Percentiles rank a stretch among this genome's conserved stretches.
phyloP scores from a whole-genome alignment of 2,888 invertebrate species.

The Cosmorhoe ocellata region DNA sequence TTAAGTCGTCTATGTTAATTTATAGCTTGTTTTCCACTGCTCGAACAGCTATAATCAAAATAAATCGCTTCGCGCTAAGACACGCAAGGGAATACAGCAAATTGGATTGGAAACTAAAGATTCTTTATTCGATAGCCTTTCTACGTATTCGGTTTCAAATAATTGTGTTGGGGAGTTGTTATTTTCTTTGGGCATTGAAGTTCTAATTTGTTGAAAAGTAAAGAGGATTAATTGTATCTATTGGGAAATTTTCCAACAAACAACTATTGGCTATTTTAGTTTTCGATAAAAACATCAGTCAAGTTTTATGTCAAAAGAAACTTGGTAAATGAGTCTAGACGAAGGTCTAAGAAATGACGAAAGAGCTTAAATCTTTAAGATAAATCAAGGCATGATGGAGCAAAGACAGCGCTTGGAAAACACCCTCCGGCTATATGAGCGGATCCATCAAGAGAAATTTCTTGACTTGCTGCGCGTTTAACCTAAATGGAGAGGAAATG shows the following conservation, averaged over 20 bases:
- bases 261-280: conserved; percentile 11
- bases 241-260: conserved; percentile 17
- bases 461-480: background rate
- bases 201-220: conserved; percentile 27
- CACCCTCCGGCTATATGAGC: conserved; percentile 1
- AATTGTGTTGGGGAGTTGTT: conserved; percentile 36
- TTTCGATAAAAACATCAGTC: conserved; percentile 4
- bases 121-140: conserved; percentile 52
- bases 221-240: conserved; percentile 27
- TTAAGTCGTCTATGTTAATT: conserved; percentile 77
- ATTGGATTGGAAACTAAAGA: conserved; percentile 68
- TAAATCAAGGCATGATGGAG: background rate
- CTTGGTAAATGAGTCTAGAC: too few relatives aligned
- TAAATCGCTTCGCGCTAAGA: conserved; percentile 69
- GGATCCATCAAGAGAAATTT: too few relatives aligned
- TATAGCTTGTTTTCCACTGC: conserved; percentile 72
- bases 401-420: too few relatives aligned
- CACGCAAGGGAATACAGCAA: conserved; percentile 75
- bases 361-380: background rate
- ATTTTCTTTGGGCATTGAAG: conserved; percentile 32
- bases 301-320: background rate
- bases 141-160: conserved; percentile 36
- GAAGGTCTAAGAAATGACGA: background rate
- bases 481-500: too few relatives aligned
- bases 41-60: conserved; percentile 76